A percentile compares a stretch with the other conserved stretches of the same genome.
Conservation (phyloP, 2,797 vertebrate genomes). For the Atherinosoma microstoma region DNA sequence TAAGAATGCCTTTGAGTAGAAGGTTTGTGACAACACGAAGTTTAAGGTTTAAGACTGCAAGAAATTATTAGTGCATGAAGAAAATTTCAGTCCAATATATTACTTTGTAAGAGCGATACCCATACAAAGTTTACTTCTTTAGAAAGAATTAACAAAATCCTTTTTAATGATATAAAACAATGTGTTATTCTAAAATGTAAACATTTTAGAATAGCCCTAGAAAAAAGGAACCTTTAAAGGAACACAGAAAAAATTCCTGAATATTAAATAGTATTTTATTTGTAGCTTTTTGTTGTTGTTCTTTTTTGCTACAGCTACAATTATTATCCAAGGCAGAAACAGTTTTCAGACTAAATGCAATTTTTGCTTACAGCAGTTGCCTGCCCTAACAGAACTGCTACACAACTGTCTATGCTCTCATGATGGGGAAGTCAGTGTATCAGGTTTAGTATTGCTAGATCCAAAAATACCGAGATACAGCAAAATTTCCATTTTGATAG, state of each 20-base stretch:
- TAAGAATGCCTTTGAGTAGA: constrained; percentile 23
- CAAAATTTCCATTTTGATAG: not conserved
- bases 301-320: not conserved
- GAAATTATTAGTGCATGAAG: not conserved
- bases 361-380: not conserved
- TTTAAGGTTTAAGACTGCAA: not conserved
- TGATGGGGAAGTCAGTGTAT: not conserved
- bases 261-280: too few species aligned
- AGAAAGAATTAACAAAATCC: not conserved
- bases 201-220: too few species aligned
- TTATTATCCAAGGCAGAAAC: not conserved
- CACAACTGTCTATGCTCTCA: not conserved
- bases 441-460: not conserved
- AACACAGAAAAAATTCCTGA: not conserved
- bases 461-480: not conserved
- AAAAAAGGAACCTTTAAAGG: too few species aligned
- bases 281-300: not conserved
- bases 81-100: not conserved
- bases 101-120: not conserved
- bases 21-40: constrained; percentile 10
- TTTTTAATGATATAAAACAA: not conserved
- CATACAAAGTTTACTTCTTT: not conserved
- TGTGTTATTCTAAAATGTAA: too few species aligned
- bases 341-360: too few species aligned
- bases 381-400: not conserved